phyloP scores from a whole-genome alignment of 2,888 invertebrate species.

The Iselma pallidipennis region DNA sequence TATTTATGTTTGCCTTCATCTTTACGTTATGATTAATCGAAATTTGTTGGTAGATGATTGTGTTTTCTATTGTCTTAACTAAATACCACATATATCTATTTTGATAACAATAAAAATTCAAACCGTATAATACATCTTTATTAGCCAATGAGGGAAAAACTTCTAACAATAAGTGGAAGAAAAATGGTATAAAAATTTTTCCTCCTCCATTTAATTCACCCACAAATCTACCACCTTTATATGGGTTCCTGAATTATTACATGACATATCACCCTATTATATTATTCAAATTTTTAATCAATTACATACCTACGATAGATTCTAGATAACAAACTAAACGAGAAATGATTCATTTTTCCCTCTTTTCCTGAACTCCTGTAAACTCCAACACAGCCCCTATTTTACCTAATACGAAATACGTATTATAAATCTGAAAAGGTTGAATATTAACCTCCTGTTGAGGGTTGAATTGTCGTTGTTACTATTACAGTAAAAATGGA shows the following conservation, averaged over 20 bases:
- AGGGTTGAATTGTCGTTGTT: slow-evolving; percentile 10
- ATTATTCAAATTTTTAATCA: neutral
- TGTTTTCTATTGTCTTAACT: neutral
- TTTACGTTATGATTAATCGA: neutral
- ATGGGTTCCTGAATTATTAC: too few relatives aligned
- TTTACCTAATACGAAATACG: neutral
- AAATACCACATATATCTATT: neutral
- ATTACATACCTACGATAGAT: too few relatives aligned
- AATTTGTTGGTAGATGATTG: neutral
- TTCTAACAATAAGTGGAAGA: too few relatives aligned
- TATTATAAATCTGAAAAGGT: neutral
- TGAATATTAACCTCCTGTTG: slow-evolving; percentile 28
- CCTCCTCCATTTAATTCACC: too few relatives aligned
- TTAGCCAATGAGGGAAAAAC: too few relatives aligned
- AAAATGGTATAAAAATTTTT: too few relatives aligned
- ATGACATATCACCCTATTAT: too few relatives aligned
- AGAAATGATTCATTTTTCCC: neutral
- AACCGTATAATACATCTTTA: too few relatives aligned
- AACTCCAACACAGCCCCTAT: neutral
- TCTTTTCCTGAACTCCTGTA: neutral
- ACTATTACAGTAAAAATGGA: slow-evolving; percentile 13
- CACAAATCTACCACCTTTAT: too few relatives aligned
- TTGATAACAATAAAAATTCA: neutral
- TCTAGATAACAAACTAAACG: too few relatives aligned
- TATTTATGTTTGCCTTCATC: slow-evolving; percentile 15